Evolutionary conservation across 2,888 invertebrate species (phyloP), one percentile per base, ranked within the genome.

Genomic region (Eupeodes latifasciatus): DNA sequence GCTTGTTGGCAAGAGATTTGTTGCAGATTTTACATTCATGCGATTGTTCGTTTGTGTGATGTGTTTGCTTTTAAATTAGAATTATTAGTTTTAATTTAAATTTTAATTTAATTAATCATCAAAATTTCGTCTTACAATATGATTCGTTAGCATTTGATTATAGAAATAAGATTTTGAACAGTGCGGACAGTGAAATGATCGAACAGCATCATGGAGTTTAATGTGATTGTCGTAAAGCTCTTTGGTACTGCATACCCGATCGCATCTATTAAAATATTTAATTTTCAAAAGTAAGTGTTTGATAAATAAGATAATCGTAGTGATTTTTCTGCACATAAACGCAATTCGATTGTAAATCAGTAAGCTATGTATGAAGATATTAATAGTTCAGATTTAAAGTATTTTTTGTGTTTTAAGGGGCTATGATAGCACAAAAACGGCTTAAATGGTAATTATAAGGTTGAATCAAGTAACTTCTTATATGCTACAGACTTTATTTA

Each of bases 21-120:
- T 89, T 89, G 69, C 93, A 93, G 47, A 92, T 80, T 64, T 90
- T 89, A 74, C 93, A 93, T 80, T 87, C 82, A 51, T 77, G 72
- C n/a, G 74, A 69, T 53, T 89, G 75, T 64, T 87, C 75, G 16
- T 89, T 49, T 1, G 59, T 53, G 81, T 90, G 90, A 71, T 86
- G 85, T 5, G 71, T 61, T 67, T 80, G 59, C 86, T 87, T 27
- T 4, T 27, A 27, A 36, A 51, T 16, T 47, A 34, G 51, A 61
- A 10, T 3, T 5, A 12, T 3, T 5, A 12, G 64, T 47, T 27
- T 11, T 10, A 2, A 12, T 4, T 19, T 59, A 9, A 49, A 14
- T 2, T 53, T 14, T 14, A 14, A 4, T 53, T 14, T 14, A 14
- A 36, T 47, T 10, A n/a, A 59, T 34, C 5, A 47, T 19, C 7